A percentile compares a stretch with the other conserved stretches of the same genome.
These are phyloP conservation scores for Syndactyla subalaris DNA, from an alignment of 2,797 vertebrate species.

Conservation along the genomic window DNA sequence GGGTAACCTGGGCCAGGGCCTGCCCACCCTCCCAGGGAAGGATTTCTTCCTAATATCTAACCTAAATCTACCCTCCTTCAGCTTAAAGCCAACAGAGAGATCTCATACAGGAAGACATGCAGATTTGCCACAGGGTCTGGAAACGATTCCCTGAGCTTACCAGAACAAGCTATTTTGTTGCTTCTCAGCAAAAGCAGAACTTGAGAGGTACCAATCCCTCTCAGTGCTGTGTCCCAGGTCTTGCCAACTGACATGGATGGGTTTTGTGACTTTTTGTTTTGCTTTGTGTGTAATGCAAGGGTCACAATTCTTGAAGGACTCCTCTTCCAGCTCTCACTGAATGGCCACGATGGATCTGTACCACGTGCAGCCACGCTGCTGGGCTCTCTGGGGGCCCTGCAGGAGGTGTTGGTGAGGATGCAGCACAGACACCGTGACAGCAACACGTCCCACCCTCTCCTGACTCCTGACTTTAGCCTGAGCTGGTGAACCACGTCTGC, in stretches of 20 bases:
- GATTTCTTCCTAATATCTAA: neutral
- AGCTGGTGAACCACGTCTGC: neutral
- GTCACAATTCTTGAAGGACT: neutral
- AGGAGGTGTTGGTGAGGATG: neutral
- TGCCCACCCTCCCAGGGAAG: accelerated
- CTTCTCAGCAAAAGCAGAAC: neutral
- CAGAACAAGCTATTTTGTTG: neutral
- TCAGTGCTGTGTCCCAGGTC: neutral
- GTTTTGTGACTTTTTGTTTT: neutral
- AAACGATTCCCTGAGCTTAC: neutral
- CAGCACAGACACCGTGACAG: neutral
- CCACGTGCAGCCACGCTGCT: neutral
- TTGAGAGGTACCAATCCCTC: neutral
- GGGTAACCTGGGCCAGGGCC: neutral
- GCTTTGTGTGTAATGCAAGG: neutral
- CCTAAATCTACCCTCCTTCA: neutral
- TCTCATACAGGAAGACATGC: accelerated
- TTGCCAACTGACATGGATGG: neutral
- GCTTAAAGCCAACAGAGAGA: neutral
- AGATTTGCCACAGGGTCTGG: neutral
- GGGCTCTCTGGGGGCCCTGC: neutral
- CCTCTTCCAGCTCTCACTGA: neutral
- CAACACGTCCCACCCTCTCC: neutral
- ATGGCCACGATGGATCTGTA: neutral
- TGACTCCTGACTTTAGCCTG: neutral